Evolutionary conservation across 2,888 invertebrate species (phyloP).

Genomic region (Drosophila villosipedis): DNA sequence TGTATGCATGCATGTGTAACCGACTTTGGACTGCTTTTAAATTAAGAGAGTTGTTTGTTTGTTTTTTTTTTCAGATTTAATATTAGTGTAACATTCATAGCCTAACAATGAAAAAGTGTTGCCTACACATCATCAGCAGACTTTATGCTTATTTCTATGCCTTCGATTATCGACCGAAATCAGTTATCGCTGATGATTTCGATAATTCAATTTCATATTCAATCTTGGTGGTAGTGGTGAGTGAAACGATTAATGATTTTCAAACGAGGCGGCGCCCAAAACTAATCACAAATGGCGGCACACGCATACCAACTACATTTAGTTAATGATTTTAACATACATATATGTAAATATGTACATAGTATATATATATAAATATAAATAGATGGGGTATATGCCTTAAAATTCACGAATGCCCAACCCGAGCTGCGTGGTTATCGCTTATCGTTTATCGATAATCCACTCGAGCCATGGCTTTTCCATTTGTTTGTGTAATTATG

Average conservation of each 20-base stretch:
- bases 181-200: conserved; percentile 12
- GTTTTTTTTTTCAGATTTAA: conserved; percentile 43
- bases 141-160: conserved; percentile 35
- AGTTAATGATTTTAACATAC: conserved; percentile 54
- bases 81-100: conserved; percentile 71
- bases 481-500: conserved; percentile 37
- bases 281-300: conserved; percentile 72
- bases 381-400: conserved; percentile 39
- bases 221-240: conserved; percentile 28
- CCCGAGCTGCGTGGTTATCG: conserved; percentile 15
- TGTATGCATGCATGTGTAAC: conserved; percentile 22
- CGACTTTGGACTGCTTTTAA: conserved; percentile 50
- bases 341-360: conserved; percentile 30
- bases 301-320: conserved; percentile 62
- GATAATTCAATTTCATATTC: conserved; percentile 25
- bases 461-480: background rate
- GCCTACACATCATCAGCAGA: conserved; percentile 35
- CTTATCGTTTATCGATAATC: conserved; percentile 28
- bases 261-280: conserved; percentile 50
- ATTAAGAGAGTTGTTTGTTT: conserved; percentile 35
- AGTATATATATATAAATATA: conserved; percentile 36
- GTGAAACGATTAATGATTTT: conserved; percentile 45
- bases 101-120: conserved; percentile 73
- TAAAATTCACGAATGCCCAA: conserved; percentile 37
- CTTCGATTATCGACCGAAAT: conserved; percentile 9